Evolutionary conservation across 2,888 invertebrate genomes (phyloP).

Genomic region (Eretmocerus hayati): DNA sequence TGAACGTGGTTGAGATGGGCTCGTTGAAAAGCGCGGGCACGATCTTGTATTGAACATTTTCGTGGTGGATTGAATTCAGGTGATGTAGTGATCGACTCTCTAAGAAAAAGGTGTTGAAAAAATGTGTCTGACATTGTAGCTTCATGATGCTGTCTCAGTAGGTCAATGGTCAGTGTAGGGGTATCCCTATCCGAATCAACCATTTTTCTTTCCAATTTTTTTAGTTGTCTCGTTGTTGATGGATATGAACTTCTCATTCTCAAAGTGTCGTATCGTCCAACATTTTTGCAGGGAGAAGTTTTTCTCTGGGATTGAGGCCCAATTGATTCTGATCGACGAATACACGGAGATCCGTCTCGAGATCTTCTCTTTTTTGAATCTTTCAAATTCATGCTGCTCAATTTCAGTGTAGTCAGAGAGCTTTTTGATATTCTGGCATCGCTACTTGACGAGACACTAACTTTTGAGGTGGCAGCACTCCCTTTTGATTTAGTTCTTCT

Average conservation of each 20-base stretch:
- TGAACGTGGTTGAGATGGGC: constrained; percentile 43
- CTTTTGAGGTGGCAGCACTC: no score
- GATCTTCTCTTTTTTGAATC: constrained; percentile 26
- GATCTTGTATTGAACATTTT: constrained; percentile 60
- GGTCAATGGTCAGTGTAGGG: constrained; percentile 41
- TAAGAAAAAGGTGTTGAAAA: constrained; percentile 64
- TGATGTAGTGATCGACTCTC: constrained; percentile 48
- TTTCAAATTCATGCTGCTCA: constrained; percentile 18
- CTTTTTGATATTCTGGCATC: no score
- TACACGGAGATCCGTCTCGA: constrained; percentile 14
- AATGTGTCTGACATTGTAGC: constrained; percentile 59
- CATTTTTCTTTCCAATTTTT: no score
- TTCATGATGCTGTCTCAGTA: constrained; percentile 55
- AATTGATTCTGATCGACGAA: constrained; percentile 10
- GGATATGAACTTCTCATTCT: no score
- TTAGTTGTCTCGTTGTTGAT: no score
- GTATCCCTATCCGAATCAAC: constrained; percentile 26
- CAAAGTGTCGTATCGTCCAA: constrained; percentile 25
- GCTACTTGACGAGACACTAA: no score
- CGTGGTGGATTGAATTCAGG: constrained; percentile 43
- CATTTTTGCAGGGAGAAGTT: constrained; percentile 9
- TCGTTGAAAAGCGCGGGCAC: constrained; percentile 63
- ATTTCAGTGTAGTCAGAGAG: no score
- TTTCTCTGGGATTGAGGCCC: background rate
- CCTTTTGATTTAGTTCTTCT: constrained; percentile 32